These are phyloP conservation scores for Hirtodrosophila trivittata DNA, from an alignment of 2,888 invertebrate genomes.

Conservation along the genomic window DNA sequence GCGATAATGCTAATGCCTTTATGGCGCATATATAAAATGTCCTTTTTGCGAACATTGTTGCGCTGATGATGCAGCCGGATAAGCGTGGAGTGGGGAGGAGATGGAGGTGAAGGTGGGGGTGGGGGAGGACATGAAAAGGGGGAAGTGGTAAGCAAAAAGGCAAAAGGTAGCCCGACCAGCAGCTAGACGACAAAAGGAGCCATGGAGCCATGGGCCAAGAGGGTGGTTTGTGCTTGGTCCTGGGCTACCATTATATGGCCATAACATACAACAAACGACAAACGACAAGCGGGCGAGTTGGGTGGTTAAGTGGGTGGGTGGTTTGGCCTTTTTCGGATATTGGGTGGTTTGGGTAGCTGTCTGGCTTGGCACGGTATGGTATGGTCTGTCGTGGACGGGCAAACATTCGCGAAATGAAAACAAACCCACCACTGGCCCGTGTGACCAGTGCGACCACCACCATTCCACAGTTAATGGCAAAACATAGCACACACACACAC, in stretches of 20 bases:
- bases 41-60: slow-evolving; percentile 79
- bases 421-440: slow-evolving; percentile 60
- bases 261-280: slow-evolving; percentile 47
- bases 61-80: slow-evolving; percentile 51
- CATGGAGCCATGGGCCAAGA: slow-evolving; percentile 36
- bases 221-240: slow-evolving; percentile 41
- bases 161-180: slow-evolving; percentile 40
- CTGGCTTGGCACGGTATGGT: no score
- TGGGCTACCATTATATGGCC: slow-evolving; percentile 58
- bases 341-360: slow-evolving; percentile 9
- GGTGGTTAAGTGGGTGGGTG: slow-evolving; percentile 20
- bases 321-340: slow-evolving; percentile 4
- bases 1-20: slow-evolving; percentile 81
- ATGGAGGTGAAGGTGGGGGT: neutral
- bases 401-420: slow-evolving; percentile 70
- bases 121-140: neutral
- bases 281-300: slow-evolving; percentile 15
- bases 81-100: neutral
- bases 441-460: slow-evolving; percentile 62
- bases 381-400: slow-evolving; percentile 22
- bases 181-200: slow-evolving; percentile 19
- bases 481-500: slow-evolving; percentile 1
- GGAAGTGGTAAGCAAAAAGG: neutral
- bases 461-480: slow-evolving; percentile 8
- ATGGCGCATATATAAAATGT: slow-evolving; percentile 79